phyloP scores from a whole-genome alignment of 2,888 invertebrate genomes.

The Microctonus brassicae region DNA sequence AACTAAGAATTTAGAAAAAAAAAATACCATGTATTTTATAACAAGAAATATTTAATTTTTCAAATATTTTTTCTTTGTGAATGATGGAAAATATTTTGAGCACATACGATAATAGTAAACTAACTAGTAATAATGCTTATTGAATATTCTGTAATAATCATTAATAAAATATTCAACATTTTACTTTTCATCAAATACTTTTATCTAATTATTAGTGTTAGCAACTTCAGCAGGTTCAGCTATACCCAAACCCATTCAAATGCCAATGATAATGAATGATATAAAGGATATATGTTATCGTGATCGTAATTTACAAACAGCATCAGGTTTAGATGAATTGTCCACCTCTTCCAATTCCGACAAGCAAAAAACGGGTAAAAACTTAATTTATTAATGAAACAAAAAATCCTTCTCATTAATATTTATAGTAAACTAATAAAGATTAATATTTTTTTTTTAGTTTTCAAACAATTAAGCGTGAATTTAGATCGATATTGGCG shows the following conservation, averaged over 20 bases:
- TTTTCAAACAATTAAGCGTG: constrained; percentile 52
- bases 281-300: background rate
- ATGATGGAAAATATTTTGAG: too few species aligned
- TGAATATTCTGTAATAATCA: background rate
- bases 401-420: too few species aligned
- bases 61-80: too few species aligned
- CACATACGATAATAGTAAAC: too few species aligned
- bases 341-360: background rate
- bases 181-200: background rate
- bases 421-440: background rate
- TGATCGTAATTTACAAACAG: background rate
- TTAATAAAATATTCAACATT: background rate
- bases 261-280: background rate
- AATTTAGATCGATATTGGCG: constrained; percentile 59
- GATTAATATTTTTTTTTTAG: constrained; percentile 48
- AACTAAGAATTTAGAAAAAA: too few species aligned
- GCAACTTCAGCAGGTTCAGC: background rate
- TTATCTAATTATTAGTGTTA: constrained; percentile 34
- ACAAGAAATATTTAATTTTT: too few species aligned
- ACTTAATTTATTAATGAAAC: background rate
- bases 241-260: background rate
- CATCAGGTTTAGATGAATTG: background rate
- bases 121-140: too few species aligned
- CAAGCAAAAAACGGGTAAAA: background rate
- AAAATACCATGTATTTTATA: too few species aligned